Percentiles rank a stretch among this genome's conserved stretches.
Conservation (phyloP, 2,797 vertebrate genomes). For the Chelidonichthys spinosus region DNA sequence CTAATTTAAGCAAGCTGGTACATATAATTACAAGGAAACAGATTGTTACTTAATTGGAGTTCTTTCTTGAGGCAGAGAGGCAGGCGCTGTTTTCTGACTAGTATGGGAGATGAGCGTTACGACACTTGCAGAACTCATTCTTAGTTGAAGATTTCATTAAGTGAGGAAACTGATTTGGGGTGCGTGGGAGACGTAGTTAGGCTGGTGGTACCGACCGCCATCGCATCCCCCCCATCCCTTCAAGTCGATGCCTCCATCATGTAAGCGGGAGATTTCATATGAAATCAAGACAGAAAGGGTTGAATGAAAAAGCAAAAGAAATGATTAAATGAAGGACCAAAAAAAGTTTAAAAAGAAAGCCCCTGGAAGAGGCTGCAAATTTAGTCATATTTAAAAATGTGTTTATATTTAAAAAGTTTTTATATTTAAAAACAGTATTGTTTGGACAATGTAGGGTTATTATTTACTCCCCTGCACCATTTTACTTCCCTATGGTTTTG, state of each 20-base stretch:
- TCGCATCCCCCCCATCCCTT: not conserved
- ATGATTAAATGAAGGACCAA: not conserved
- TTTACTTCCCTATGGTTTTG: too few relatives aligned
- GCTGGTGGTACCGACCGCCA: not conserved
- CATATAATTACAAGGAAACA: constrained; percentile 85
- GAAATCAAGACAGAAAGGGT: not conserved
- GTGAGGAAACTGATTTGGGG: not conserved
- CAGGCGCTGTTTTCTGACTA: constrained; percentile 60
- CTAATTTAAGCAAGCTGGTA: constrained; percentile 81
- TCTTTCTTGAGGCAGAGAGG: constrained; percentile 74
- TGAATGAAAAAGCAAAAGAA: not conserved
- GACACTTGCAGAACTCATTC: constrained; percentile 38
- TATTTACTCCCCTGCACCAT: too few relatives aligned
- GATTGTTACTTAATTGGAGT: constrained; percentile 86
- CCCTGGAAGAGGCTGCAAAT: not conserved
- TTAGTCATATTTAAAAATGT: too few relatives aligned
- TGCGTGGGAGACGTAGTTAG: not conserved
- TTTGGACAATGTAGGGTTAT: too few relatives aligned
- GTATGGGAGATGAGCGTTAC: constrained; percentile 43
- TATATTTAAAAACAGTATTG: too few relatives aligned
- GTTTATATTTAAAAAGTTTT: too few relatives aligned
- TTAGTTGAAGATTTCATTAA: constrained; percentile 44
- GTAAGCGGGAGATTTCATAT: not conserved
- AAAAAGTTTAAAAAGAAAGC: not conserved
- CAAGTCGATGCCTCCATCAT: not conserved